Conservation (phyloP, 1,140 invertebrate species). For the Drosophila tani region DNA sequence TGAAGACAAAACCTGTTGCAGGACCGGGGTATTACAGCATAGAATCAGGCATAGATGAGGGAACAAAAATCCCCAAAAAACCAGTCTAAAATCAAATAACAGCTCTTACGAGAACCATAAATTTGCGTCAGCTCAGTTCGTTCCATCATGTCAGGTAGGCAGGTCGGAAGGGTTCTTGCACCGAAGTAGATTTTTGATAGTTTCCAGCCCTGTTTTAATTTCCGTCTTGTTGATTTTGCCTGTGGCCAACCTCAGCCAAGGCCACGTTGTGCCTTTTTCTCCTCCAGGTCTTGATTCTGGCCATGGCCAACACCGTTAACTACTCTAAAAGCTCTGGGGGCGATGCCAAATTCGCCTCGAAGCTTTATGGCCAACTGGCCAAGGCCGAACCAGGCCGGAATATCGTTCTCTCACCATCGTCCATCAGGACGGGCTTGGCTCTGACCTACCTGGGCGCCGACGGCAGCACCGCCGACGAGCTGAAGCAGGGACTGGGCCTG, state of each 20-base stretch:
- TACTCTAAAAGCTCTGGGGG: slow-evolving; percentile 1
- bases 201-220: background rate
- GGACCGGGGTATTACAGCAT: slow-evolving; percentile 5
- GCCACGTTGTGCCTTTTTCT: slow-evolving; percentile 8
- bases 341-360: slow-evolving; percentile 44
- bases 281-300: slow-evolving; percentile 14
- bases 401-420: slow-evolving; percentile 87
- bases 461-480: slow-evolving; percentile 85
- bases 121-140: slow-evolving; percentile 2
- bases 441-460: slow-evolving; percentile 86
- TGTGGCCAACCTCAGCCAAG: slow-evolving; percentile 6
- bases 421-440: slow-evolving; percentile 86
- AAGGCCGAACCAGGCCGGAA: slow-evolving; percentile 72
- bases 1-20: slow-evolving; percentile 9
- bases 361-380: slow-evolving; percentile 42
- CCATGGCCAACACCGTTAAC: slow-evolving; percentile 22
- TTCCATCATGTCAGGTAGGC: slow-evolving; percentile 34
- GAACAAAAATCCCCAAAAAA: background rate
- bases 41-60: background rate
- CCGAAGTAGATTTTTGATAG: background rate
- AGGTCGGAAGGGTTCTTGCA: background rate
- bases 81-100: slow-evolving; percentile 1
- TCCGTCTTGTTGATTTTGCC: background rate
- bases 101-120: background rate
- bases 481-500: slow-evolving; percentile 84